A percentile compares a stretch with the other conserved stretches of the same genome.
Conservation (phyloP, 2,888 invertebrate genomes). For the Orchestes rusci region DNA sequence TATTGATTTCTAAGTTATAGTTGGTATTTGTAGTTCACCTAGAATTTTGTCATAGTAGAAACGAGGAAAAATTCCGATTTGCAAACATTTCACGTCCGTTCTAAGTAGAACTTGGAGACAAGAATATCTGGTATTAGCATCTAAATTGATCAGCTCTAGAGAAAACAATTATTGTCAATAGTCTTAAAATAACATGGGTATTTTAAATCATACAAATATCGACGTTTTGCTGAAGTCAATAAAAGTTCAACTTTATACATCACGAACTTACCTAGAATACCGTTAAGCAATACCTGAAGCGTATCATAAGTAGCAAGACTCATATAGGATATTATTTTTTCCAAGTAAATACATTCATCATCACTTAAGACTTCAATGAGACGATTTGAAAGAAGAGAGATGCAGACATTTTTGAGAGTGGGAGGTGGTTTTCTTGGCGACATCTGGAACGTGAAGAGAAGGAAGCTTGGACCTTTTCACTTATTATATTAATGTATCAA, state of each 20-base stretch:
- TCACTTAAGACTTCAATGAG: slow-evolving; percentile 56
- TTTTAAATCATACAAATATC: no score
- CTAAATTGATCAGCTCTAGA: slow-evolving; percentile 57
- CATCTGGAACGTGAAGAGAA: no score
- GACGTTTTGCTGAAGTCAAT: no score
- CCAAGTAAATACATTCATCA: slow-evolving; percentile 47
- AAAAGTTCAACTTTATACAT: no score
- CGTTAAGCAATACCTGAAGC: slow-evolving; percentile 59
- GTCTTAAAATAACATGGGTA: not conserved
- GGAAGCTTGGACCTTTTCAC: no score
- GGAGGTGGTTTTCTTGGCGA: slow-evolving; percentile 58
- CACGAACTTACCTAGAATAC: slow-evolving; percentile 54
- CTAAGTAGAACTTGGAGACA: slow-evolving; percentile 59
- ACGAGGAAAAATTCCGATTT: slow-evolving; percentile 63
- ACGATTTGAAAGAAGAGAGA: slow-evolving; percentile 55
- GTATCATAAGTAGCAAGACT: slow-evolving; percentile 55
- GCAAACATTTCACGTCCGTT: slow-evolving; percentile 57
- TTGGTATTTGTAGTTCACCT: no score
- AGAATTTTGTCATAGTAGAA: slow-evolving; percentile 64
- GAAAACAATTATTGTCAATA: slow-evolving; percentile 32
- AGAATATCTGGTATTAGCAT: slow-evolving; percentile 59
- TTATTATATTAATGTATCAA: no score
- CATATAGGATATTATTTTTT: slow-evolving; percentile 44
- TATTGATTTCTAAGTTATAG: no score
- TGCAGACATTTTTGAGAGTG: slow-evolving; percentile 52